Conservation (phyloP, 2,797 vertebrate species). For the Danio choprae region DNA sequence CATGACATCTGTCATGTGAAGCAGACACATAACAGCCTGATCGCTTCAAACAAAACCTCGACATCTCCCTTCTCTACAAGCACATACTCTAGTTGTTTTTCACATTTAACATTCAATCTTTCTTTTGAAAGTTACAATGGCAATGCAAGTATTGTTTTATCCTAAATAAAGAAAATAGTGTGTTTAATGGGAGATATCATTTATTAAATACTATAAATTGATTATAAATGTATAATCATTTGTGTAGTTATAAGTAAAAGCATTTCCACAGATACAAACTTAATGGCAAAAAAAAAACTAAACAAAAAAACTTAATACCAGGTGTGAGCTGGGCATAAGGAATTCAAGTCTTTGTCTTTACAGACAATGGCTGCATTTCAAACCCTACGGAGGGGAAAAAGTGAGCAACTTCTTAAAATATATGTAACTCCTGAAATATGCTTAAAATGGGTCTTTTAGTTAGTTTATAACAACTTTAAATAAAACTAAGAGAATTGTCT, state of each 20-base stretch:
- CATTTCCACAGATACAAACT: background rate
- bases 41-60: constrained; percentile 47
- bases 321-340: background rate
- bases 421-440: too few relatives aligned
- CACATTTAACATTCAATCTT: constrained; percentile 6
- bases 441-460: too few relatives aligned
- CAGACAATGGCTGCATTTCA: background rate
- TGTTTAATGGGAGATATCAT: background rate
- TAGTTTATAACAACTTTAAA: too few relatives aligned
- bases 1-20: constrained; percentile 55
- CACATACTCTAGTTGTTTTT: constrained; percentile 27
- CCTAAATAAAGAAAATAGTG: background rate
- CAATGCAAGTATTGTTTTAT: background rate
- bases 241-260: background rate
- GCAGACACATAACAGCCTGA: constrained; percentile 41
- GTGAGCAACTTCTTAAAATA: too few relatives aligned
- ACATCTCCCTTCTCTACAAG: background rate
- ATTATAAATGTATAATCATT: constrained; percentile 11
- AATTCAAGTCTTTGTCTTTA: background rate
- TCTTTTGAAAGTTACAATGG: constrained; percentile 13
- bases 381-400: background rate
- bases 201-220: background rate
- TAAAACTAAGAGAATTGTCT: too few relatives aligned
- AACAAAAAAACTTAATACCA: too few relatives aligned
- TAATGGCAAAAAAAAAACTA: background rate